These are phyloP conservation scores for Hirtodrosophila duncani DNA, from an alignment of 2,888 invertebrate genomes.

Conservation along the genomic window DNA sequence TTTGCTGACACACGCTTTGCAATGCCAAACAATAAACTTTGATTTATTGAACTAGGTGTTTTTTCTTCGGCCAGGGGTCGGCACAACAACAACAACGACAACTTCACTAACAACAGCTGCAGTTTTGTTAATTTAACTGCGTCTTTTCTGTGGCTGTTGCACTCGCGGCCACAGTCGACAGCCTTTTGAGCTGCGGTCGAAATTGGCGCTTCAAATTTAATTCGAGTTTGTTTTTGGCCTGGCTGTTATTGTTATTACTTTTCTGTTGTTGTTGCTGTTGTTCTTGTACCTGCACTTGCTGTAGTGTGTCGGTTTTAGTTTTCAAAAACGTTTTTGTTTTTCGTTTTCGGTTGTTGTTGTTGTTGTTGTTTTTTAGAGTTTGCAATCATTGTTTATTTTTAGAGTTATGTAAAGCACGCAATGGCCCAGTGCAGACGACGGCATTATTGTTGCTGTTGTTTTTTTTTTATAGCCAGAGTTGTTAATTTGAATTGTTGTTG, in stretches of 20 bases:
- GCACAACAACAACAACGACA: no score
- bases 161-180: conserved; percentile 39
- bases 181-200: conserved; percentile 34
- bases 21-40: conserved; percentile 41
- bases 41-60: conserved; percentile 50
- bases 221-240: conserved; percentile 23
- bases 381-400: conserved; percentile 25
- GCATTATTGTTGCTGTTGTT: conserved; percentile 27
- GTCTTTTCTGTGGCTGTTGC: conserved; percentile 26
- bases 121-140: conserved; percentile 20
- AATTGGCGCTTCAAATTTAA: conserved; percentile 33
- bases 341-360: conserved; percentile 16
- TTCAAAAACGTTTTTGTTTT: conserved; percentile 29
- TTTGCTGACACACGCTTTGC: conserved; percentile 32
- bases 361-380: conserved; percentile 18
- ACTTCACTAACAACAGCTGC: conserved; percentile 14
- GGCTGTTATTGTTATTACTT: conserved; percentile 16
- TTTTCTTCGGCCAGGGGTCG: no score
- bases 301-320: conserved; percentile 24
- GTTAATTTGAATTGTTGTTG: conserved; percentile 22
- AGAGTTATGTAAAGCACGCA: conserved; percentile 59
- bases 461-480: conserved; percentile 1
- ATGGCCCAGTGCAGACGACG: conserved; percentile 37
- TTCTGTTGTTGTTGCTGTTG: conserved; percentile 7
- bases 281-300: conserved; percentile 17